Base-by-base conservation (phyloP, 2,888 invertebrate species). In the Danaus chrysippus region DNA sequence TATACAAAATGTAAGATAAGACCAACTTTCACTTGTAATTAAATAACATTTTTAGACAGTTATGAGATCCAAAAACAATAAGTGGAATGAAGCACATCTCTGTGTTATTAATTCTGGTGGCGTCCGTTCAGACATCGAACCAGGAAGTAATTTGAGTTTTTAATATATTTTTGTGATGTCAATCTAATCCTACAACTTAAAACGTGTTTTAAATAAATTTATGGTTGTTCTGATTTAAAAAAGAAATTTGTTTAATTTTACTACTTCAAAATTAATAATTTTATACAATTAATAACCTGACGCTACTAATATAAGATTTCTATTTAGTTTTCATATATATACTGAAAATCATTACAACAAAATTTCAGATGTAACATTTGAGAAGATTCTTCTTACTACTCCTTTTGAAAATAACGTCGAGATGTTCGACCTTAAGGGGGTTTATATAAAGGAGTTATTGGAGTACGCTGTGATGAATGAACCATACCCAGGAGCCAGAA, bases 351-450 rank as follows among this genome's bases (percentile, higher is more conserved):
- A 46, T n/a, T 34, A 34, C 23, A 34, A 46, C 13, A 13, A 46
- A 62, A 43, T 82, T 83, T 11, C 83, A 95, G 96, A 93, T 42
- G 92, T 95, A 49, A 95, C 94, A 0, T 94, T 92, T 68, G 93
- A 93, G 63, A 94, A 95, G 65, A 74, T 96, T 54, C 82, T 95
- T n/a, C 86, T 93, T 10, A 92, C 94, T 9, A 92, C 93, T 23
- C 97, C 97, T 0, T 97, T 97, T 76, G 93, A 93, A 71, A 96
- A 96, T 74, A 93, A 92, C 11, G 88, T 96, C 19, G 94, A 95
- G 78, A 91, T 94, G 0, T 93, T 95, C 54, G 94, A 94, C 71
- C 76, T 97, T 46, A 87, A 92, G 62, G 97, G 97, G 0, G 91
- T 92, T 62, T 91, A 94, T 69, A 85, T 97, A 17, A 73, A 92